phyloP scores from a whole-genome alignment of 2,888 invertebrate species.

The Biston betularia region DNA sequence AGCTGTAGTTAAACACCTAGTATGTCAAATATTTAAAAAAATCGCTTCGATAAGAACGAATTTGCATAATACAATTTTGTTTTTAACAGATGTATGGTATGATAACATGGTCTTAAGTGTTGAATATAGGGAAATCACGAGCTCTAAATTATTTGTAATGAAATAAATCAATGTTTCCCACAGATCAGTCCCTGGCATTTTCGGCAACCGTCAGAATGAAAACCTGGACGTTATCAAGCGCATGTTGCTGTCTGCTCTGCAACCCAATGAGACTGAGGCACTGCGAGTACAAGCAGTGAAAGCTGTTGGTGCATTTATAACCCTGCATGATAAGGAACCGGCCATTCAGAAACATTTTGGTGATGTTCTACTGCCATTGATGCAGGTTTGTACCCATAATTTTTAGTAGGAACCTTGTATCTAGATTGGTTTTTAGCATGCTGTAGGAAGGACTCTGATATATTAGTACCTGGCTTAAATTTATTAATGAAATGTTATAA shows the following conservation, averaged over 20 bases:
- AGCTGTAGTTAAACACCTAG: no score
- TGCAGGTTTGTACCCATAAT: slow-evolving; percentile 82
- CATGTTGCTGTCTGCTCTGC: slow-evolving; percentile 94
- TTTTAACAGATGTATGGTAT: no score
- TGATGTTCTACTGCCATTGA: slow-evolving; percentile 93
- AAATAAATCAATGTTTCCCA: slow-evolving; percentile 36
- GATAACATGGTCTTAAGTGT: no score
- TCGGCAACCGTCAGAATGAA: slow-evolving; percentile 97
- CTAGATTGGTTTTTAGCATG: no score
- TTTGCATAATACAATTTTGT: no score
- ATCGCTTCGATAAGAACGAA: no score
- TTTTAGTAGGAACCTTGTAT: neutral
- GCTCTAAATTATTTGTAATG: no score
- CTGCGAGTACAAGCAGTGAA: slow-evolving; percentile 94
- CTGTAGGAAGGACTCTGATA: no score
- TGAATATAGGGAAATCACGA: no score
- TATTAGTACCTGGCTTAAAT: no score
- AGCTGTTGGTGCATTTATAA: slow-evolving; percentile 94
- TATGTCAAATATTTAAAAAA: no score
- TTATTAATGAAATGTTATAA: no score
- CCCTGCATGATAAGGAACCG: slow-evolving; percentile 97
- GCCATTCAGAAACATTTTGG: slow-evolving; percentile 95
- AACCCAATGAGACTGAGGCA: slow-evolving; percentile 90
- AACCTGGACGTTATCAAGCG: slow-evolving; percentile 97
- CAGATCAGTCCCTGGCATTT: slow-evolving; percentile 97